phyloP scores from a whole-genome alignment of 1,140 invertebrate species.

The Chionoecetes opilio region DNA sequence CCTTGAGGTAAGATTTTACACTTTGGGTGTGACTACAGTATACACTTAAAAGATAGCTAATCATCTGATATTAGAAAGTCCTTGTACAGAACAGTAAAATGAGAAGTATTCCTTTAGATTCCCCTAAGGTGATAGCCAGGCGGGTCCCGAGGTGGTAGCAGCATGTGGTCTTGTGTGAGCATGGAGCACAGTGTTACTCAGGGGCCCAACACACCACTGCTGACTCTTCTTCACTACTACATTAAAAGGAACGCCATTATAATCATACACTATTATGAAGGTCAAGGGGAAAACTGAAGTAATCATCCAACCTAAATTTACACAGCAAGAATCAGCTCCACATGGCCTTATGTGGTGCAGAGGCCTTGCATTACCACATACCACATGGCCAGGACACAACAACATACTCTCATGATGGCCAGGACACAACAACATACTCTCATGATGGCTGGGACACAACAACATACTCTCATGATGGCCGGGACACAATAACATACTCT shows the following conservation, averaged over 20 bases:
- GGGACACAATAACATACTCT: no score
- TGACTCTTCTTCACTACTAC: background rate
- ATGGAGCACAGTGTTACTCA: background rate
- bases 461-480: no score
- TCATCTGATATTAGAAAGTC: background rate
- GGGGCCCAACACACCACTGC: background rate
- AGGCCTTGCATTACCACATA: background rate
- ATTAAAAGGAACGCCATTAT: background rate
- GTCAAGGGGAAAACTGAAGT: background rate
- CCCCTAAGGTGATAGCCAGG: background rate
- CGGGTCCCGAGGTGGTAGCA: background rate
- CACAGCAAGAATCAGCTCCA: background rate
- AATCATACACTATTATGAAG: background rate
- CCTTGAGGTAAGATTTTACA: slow-evolving; percentile 71
- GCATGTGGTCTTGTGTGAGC: background rate
- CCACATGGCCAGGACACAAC: background rate
- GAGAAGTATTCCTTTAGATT: background rate
- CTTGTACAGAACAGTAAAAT: no score
- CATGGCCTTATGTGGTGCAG: background rate
- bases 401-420: no score
- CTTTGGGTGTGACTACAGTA: background rate
- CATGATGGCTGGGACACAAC: background rate
- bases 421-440: no score
- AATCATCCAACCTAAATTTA: background rate
- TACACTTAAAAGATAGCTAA: background rate